phyloP scores from a whole-genome alignment of 1,140 invertebrate genomes.

The Brachionus asplanchnoidis region DNA sequence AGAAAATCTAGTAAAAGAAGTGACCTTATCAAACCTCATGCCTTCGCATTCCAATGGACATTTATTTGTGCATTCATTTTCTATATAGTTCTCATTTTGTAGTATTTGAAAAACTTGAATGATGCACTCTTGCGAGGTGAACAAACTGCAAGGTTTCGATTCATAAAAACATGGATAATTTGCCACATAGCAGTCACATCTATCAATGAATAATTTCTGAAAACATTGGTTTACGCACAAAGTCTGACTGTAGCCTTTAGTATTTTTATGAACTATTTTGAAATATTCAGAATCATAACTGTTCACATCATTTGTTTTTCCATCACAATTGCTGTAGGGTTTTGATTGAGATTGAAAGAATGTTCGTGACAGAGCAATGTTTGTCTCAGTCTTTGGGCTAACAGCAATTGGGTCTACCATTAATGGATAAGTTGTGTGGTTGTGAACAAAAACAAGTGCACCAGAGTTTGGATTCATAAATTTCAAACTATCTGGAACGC shows the following conservation, averaged over 20 bases:
- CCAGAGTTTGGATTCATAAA: not conserved
- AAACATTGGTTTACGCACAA: not conserved
- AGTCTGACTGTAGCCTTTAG: not conserved
- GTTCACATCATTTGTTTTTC: not conserved
- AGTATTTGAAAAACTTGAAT: not conserved
- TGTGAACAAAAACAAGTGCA: not conserved
- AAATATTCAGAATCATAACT: not conserved
- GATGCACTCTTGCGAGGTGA: not conserved
- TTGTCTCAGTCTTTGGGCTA: not conserved
- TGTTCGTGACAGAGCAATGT: not conserved
- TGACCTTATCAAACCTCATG: not conserved
- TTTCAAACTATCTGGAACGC: not conserved
- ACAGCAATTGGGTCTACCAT: not conserved
- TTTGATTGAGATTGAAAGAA: not conserved
- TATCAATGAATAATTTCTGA: not conserved
- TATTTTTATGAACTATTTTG: not conserved
- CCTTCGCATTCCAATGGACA: constrained; percentile 1
- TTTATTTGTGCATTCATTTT: not conserved
- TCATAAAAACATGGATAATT: not conserved
- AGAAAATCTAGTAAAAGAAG: not conserved
- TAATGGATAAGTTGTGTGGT: not conserved
- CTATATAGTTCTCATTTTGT: not conserved
- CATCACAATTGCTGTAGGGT: constrained; percentile 4
- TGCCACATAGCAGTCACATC: not conserved
- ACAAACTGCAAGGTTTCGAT: not conserved